Conservation (phyloP, 2,888 invertebrate species). For the Caenorhabditis panamensis region DNA sequence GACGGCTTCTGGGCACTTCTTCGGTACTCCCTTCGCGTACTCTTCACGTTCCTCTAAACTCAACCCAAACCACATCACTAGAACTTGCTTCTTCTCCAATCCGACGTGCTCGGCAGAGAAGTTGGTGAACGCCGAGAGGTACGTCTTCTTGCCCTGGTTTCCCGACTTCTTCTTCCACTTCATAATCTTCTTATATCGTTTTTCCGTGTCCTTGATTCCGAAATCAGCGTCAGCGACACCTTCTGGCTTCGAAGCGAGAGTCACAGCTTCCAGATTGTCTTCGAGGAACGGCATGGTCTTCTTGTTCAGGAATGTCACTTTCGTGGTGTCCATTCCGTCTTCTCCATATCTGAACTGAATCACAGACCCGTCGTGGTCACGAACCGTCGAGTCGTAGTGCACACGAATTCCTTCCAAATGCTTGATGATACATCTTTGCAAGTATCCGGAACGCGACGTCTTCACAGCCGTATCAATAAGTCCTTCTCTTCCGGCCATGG, state of each 20-base stretch:
- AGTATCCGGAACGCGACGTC: constrained; percentile 97
- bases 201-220: constrained; percentile 82
- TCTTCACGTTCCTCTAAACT: constrained; percentile 58
- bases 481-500: constrained; percentile 99
- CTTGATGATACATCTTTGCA: constrained; percentile 96
- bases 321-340: constrained; percentile 89
- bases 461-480: constrained; percentile 99
- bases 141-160: constrained; percentile 58
- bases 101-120: constrained; percentile 65
- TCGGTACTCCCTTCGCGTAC: constrained; percentile 50
- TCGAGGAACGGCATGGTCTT: constrained; percentile 89
- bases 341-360: constrained; percentile 95
- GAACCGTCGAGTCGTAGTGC: constrained; percentile 93
- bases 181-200: constrained; percentile 83
- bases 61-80: constrained; percentile 72
- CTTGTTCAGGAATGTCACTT: constrained; percentile 89
- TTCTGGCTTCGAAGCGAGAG: constrained; percentile 67
- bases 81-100: constrained; percentile 51
- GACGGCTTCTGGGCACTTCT: constrained; percentile 70
- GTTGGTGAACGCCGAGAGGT: constrained; percentile 68
- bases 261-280: constrained; percentile 85
- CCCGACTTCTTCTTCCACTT: constrained; percentile 65
- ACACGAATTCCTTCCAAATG: constrained; percentile 95
- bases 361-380: constrained; percentile 94
- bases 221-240: constrained; percentile 82